These are phyloP conservation scores for Actias luna DNA, from an alignment of 2,888 invertebrate genomes.

Conservation along the genomic window DNA sequence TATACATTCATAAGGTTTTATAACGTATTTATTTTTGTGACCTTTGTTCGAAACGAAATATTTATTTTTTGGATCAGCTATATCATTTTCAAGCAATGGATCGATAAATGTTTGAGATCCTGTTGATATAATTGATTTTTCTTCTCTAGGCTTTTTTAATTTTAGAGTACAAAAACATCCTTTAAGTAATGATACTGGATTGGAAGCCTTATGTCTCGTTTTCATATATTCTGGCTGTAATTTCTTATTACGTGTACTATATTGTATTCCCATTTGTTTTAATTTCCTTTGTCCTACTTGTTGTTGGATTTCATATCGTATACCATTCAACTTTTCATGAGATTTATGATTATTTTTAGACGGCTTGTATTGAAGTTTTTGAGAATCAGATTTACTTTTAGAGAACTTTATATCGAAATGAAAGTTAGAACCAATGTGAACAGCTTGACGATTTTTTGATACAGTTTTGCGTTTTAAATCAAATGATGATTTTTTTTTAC, in stretches of 20 bases:
- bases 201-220: conserved; percentile 26
- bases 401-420: conserved; percentile 33
- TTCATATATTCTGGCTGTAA: conserved; percentile 19
- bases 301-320: background rate
- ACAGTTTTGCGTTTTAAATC: background rate
- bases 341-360: background rate
- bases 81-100: background rate
- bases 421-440: conserved; percentile 31
- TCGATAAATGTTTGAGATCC: background rate
- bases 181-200: conserved; percentile 28
- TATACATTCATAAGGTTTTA: conserved; percentile 30
- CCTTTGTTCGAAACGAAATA: background rate
- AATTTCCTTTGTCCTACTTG: background rate
- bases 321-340: background rate
- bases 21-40: background rate
- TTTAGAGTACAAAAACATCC: conserved; percentile 40
- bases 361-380: background rate
- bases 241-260: background rate
- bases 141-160: conserved; percentile 26
- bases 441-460: conserved; percentile 14
- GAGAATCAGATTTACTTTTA: conserved; percentile 20
- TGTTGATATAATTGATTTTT: background rate
- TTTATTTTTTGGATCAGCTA: background rate
- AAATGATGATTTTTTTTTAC: background rate
- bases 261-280: background rate